A percentile compares a stretch with the other conserved stretches of the same genome.
These are phyloP conservation scores for Microcebus tavaratra DNA, from an alignment of 2,113 vertebrate species.

Conservation along the genomic window DNA sequence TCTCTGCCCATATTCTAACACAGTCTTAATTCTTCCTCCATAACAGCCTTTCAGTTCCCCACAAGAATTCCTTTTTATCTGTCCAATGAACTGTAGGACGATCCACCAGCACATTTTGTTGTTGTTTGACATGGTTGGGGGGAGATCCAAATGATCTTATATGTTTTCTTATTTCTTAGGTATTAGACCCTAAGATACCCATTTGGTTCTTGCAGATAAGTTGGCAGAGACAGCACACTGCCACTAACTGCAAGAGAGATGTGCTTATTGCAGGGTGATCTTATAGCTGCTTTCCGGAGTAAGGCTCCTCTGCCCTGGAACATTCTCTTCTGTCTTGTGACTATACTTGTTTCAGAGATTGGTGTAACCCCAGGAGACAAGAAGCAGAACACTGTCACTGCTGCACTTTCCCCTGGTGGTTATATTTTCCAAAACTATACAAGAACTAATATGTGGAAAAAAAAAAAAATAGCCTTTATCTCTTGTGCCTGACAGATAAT, in stretches of 20 bases:
- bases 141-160: background rate
- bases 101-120: background rate
- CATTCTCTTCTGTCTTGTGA: background rate
- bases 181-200: background rate
- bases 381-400: background rate
- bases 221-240: background rate
- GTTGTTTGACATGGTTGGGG: background rate
- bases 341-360: background rate
- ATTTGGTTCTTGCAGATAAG: background rate
- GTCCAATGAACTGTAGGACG: background rate
- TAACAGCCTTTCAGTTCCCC: background rate
- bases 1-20: background rate
- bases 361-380: background rate
- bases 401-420: background rate
- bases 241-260: background rate
- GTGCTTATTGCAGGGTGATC: background rate
- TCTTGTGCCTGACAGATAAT: constrained; percentile 36
- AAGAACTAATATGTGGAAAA: background rate
- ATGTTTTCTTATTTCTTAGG: background rate
- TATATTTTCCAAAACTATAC: background rate
- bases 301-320: background rate
- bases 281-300: background rate
- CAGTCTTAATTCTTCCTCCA: background rate
- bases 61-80: background rate
- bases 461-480: constrained; percentile 2